Evolutionary conservation across 2,113 vertebrate species (phyloP).

Genomic region (Coracopsis vasa): DNA sequence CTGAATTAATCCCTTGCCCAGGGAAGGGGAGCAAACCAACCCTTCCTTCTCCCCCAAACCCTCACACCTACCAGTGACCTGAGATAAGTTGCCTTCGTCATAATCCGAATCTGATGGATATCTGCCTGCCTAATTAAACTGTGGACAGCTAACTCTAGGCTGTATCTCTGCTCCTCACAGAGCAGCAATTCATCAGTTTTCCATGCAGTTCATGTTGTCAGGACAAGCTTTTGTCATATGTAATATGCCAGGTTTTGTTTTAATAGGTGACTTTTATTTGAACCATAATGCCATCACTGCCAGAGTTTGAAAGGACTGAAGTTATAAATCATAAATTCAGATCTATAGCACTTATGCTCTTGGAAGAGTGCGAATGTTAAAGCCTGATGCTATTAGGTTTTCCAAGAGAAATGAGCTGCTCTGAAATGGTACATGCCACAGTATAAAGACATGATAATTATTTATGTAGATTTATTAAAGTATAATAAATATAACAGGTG

Average conservation of each 20-base stretch:
- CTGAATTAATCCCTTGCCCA: neutral
- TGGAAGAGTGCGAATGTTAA: neutral
- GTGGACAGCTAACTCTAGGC: neutral
- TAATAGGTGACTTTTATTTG: constrained; percentile 34
- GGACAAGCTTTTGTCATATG: constrained; percentile 5
- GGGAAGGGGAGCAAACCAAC: neutral
- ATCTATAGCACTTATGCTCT: neutral
- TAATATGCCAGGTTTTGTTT: constrained; percentile 15
- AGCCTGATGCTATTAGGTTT: neutral
- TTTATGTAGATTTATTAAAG: neutral
- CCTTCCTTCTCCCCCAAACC: neutral
- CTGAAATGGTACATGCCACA: neutral
- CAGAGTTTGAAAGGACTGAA: neutral
- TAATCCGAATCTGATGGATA: neutral
- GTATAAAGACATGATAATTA: neutral
- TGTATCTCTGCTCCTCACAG: neutral
- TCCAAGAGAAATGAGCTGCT: neutral
- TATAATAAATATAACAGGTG: neutral
- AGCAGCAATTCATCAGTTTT: neutral
- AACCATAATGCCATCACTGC: neutral
- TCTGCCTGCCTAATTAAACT: neutral
- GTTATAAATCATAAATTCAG: constrained; percentile 5
- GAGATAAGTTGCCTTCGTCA: neutral
- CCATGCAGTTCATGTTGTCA: neutral
- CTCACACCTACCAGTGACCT: neutral